Conservation (phyloP, 1,140 invertebrate species). For the Polyergus mexicanus region DNA sequence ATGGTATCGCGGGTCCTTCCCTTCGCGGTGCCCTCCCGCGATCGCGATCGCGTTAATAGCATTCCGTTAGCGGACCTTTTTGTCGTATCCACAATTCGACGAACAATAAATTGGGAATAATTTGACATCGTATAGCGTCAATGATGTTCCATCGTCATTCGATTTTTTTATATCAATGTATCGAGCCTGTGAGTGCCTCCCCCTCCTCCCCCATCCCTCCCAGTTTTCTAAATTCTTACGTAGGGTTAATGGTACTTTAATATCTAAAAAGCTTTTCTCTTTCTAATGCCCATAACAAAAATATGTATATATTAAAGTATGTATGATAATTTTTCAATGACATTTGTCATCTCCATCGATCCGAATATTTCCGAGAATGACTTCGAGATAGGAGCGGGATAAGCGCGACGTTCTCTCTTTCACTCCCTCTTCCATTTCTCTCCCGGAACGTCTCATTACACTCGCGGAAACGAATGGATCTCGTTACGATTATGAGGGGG, state of each 20-base stretch:
- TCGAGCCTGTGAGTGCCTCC: not conserved
- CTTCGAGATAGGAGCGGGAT: not conserved
- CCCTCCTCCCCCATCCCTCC: too few relatives aligned
- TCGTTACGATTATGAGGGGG: conserved; percentile 72
- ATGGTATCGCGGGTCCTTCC: conserved; percentile 39
- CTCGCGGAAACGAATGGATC: conserved; percentile 72
- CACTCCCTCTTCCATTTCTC: conserved; percentile 59
- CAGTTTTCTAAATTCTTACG: not conserved
- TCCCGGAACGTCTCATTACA: conserved; percentile 72
- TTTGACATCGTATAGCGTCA: not conserved
- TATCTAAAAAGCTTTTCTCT: not conserved
- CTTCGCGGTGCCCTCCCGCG: conserved; percentile 35
- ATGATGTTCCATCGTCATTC: not conserved
- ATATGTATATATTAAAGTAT: too few relatives aligned
- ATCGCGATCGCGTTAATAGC: conserved; percentile 34
- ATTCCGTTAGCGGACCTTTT: conserved; percentile 24
- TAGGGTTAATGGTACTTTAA: not conserved
- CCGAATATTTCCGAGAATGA: not conserved
- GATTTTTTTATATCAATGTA: not conserved
- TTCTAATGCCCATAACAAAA: not conserved
- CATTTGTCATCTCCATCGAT: not conserved
- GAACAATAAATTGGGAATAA: not conserved
- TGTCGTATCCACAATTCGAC: not conserved
- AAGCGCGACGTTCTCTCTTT: not conserved
- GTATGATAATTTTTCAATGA: not conserved